Conservation (phyloP, 1,140 invertebrate species). For the Chelonus insularis region DNA sequence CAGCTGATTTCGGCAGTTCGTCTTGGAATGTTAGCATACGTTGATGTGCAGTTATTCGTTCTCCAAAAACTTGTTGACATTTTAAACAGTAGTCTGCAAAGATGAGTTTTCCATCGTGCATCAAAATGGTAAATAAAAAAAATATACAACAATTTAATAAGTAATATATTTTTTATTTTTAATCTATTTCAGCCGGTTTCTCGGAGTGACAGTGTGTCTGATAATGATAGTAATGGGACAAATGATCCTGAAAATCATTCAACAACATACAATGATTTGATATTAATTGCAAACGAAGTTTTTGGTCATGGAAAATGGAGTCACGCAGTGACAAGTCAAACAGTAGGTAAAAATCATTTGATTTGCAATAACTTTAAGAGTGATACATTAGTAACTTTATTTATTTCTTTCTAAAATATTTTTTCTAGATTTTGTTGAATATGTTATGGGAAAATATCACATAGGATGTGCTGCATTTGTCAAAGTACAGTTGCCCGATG, state of each 20-base stretch:
- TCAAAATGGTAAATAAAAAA: constrained; percentile 19
- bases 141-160: background rate
- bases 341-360: constrained; percentile 37
- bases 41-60: too few relatives aligned
- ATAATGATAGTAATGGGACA: background rate
- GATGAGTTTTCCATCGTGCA: constrained; percentile 21
- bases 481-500: constrained; percentile 39
- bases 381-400: background rate
- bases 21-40: too few relatives aligned
- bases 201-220: background rate
- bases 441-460: constrained; percentile 34
- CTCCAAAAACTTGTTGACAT: too few relatives aligned
- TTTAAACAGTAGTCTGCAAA: background rate
- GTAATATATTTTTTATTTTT: background rate
- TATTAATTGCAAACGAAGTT: constrained; percentile 37
- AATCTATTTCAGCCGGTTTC: background rate
- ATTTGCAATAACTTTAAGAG: background rate
- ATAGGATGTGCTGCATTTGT: constrained; percentile 38
- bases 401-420: constrained; percentile 19
- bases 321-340: constrained; percentile 42
- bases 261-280: constrained; percentile 31
- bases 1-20: too few relatives aligned
- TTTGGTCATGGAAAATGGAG: constrained; percentile 44
- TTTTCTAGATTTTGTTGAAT: constrained; percentile 42
- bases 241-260: background rate